phyloP scores from a whole-genome alignment of 2,113 vertebrate genomes.

The Phalacrocorax aristotelis region DNA sequence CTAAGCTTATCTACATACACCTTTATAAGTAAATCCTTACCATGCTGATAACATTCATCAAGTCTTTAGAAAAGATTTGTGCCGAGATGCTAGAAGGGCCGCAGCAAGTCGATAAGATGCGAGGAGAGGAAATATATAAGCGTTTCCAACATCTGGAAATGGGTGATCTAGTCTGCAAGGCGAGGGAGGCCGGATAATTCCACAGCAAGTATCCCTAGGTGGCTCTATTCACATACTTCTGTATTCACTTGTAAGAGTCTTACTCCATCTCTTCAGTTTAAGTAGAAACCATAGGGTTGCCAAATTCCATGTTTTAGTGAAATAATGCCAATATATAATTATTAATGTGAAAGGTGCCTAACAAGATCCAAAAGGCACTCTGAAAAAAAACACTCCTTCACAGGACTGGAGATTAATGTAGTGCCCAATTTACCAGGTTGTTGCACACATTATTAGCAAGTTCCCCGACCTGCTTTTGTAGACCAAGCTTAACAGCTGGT shows the following conservation, averaged over 20 bases:
- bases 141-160: neutral
- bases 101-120: neutral
- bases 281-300: neutral
- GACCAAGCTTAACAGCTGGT: neutral
- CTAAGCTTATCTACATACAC: neutral
- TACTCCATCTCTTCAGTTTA: neutral
- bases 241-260: neutral
- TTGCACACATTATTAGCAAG: neutral
- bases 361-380: neutral
- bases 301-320: neutral
- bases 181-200: neutral
- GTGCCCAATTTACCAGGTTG: neutral
- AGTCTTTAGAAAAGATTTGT: neutral
- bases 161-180: neutral
- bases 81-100: neutral
- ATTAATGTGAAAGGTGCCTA: neutral
- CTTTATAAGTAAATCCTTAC: neutral
- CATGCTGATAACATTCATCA: neutral
- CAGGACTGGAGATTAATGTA: neutral
- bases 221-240: constrained; percentile 32
- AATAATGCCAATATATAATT: neutral
- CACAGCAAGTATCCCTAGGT: constrained; percentile 47
- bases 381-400: neutral
- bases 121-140: neutral
- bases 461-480: neutral